A percentile compares a stretch with the other conserved stretches of the same genome.
phyloP scores from a whole-genome alignment of 2,797 vertebrate species.

The Rhinogobio ventralis region DNA sequence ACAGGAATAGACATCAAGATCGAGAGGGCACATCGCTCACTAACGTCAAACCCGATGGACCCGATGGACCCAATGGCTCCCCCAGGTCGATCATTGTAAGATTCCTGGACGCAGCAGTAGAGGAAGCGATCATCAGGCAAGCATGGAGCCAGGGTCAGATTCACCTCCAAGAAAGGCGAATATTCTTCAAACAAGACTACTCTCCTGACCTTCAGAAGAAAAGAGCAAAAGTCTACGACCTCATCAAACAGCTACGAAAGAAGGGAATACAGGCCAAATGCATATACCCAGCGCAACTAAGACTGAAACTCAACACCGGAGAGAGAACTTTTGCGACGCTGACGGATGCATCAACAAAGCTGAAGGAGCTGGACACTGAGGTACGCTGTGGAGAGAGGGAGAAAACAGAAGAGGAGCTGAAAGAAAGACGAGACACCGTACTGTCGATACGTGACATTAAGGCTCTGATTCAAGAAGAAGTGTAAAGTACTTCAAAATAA shows the following conservation, averaged over 20 bases:
- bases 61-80: neutral
- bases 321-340: neutral
- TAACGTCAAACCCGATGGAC: neutral
- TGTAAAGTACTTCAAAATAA: neutral
- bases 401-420: neutral
- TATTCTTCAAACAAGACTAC: neutral
- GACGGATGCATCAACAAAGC: neutral
- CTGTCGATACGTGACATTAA: neutral
- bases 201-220: neutral
- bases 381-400: neutral
- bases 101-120: neutral
- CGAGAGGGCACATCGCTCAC: neutral
- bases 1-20: neutral
- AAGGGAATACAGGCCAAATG: neutral
- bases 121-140: neutral
- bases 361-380: neutral
- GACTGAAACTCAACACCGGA: neutral
- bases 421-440: neutral
- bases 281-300: neutral
- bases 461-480: neutral
- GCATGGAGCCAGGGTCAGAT: neutral
- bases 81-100: neutral
- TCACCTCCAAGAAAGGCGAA: neutral
- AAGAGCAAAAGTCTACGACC: neutral
- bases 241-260: neutral